Evolutionary conservation across 2,888 invertebrate species (phyloP).

Genomic region (Drosophila setosimentum): DNA sequence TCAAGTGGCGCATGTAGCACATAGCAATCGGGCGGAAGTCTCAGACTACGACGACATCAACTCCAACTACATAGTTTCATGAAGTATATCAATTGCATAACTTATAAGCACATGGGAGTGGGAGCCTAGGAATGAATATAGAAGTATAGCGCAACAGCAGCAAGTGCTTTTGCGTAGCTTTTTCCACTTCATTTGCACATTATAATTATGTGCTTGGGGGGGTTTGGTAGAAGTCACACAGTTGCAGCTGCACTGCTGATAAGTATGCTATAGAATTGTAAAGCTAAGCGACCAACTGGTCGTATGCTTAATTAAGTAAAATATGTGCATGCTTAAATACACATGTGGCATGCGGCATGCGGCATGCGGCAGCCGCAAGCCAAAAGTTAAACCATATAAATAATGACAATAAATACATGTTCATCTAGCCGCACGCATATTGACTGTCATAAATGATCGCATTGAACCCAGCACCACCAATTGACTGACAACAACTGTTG

Average conservation of each 20-base stretch:
- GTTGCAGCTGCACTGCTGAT: conserved; percentile 19
- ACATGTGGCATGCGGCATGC: neutral
- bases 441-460: conserved; percentile 58
- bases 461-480: conserved; percentile 5
- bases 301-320: conserved; percentile 63
- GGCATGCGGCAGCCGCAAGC: conserved; percentile 8
- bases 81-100: conserved; percentile 72
- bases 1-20: conserved; percentile 50
- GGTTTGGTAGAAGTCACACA: conserved; percentile 1
- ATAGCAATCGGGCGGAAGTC: conserved; percentile 32
- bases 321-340: conserved; percentile 22
- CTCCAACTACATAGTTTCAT: conserved; percentile 26
- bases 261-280: conserved; percentile 38
- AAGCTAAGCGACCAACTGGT: conserved; percentile 19
- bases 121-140: conserved; percentile 1
- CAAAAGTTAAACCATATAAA: conserved; percentile 45
- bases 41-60: conserved; percentile 20
- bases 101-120: conserved; percentile 39
- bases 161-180: conserved; percentile 47
- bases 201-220: conserved; percentile 62
- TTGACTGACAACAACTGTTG: conserved; percentile 7
- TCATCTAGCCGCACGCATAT: conserved; percentile 63
- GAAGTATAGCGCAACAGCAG: neutral
- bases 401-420: conserved; percentile 52
- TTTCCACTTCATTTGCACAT: conserved; percentile 80